Evolutionary conservation across 2,113 vertebrate species (phyloP).

Genomic region (Hydrolagus affinis): DNA sequence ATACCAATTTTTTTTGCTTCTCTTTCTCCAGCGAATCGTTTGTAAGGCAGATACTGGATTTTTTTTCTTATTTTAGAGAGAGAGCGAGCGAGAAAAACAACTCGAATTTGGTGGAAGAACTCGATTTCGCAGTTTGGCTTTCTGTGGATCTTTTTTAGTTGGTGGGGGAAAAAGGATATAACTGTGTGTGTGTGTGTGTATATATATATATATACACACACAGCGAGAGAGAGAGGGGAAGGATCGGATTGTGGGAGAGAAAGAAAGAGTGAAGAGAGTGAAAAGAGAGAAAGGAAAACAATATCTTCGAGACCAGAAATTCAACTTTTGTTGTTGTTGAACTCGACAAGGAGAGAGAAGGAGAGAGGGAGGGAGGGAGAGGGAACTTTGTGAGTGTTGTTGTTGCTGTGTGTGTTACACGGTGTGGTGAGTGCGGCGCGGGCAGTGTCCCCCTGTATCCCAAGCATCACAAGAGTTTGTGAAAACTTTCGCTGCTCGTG

Average conservation of each 20-base stretch:
- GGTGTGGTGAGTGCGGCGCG: background rate
- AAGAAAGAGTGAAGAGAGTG: background rate
- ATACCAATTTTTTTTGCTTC: too few relatives aligned
- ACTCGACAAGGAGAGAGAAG: constrained; percentile 35
- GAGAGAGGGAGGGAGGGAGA: constrained; percentile 30
- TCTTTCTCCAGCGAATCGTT: too few relatives aligned
- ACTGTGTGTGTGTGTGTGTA: too few relatives aligned
- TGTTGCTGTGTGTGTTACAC: background rate
- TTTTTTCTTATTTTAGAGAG: background rate
- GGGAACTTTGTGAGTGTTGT: background rate
- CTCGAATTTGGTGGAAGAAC: background rate
- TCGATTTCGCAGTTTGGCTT: background rate
- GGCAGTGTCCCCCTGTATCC: too few relatives aligned
- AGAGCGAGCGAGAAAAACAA: background rate
- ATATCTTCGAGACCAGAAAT: constrained; percentile 19
- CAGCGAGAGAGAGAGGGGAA: background rate
- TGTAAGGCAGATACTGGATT: too few relatives aligned
- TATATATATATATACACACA: too few relatives aligned
- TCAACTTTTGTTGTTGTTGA: constrained; percentile 24
- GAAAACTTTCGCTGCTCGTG: too few relatives aligned
- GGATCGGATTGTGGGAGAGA: background rate
- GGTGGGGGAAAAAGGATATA: too few relatives aligned
- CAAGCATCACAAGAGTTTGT: too few relatives aligned
- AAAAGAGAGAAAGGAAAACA: constrained; percentile 30
- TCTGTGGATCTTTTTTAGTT: too few relatives aligned